A percentile compares a stretch with the other conserved stretches of the same genome.
These are phyloP conservation scores for Oryzias celebensis DNA, from an alignment of 2,113 vertebrate genomes.

Conservation along the genomic window DNA sequence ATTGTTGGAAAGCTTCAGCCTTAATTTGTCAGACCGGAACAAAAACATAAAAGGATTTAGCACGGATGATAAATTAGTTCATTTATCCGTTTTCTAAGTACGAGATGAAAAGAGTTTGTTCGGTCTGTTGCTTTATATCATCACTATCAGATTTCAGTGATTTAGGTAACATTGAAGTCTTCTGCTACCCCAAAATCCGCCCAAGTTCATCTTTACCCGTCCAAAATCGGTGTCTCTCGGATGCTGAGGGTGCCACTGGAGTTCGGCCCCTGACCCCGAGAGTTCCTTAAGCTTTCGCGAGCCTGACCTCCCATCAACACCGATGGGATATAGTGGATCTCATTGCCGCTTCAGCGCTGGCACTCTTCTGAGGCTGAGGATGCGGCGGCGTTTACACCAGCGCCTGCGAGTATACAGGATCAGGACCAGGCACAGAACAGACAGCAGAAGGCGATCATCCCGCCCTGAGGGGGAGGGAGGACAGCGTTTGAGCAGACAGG, in stretches of 20 bases:
- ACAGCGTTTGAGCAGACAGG: constrained; percentile 35
- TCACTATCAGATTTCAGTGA: background rate
- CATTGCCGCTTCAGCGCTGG: constrained; percentile 96
- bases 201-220: constrained; percentile 77
- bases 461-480: constrained; percentile 80
- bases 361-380: constrained; percentile 97
- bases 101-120: too few relatives aligned
- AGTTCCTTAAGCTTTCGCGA: constrained; percentile 93
- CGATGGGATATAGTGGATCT: constrained; percentile 98
- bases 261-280: constrained; percentile 92
- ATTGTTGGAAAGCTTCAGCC: background rate
- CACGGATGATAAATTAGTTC: too few relatives aligned
- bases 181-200: background rate
- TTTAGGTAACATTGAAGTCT: background rate
- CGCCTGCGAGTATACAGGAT: constrained; percentile 95
- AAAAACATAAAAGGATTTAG: background rate
- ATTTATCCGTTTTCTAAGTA: too few relatives aligned
- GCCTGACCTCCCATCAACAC: constrained; percentile 96
- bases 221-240: constrained; percentile 95
- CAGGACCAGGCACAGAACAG: constrained; percentile 94
- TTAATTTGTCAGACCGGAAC: background rate
- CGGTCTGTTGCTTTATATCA: background rate
- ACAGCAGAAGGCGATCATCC: constrained; percentile 97
- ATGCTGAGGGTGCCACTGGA: constrained; percentile 96
- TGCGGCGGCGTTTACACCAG: constrained; percentile 96